Evolutionary conservation across 2,113 vertebrate species (phyloP).

Genomic region (Lepus europaeus): DNA sequence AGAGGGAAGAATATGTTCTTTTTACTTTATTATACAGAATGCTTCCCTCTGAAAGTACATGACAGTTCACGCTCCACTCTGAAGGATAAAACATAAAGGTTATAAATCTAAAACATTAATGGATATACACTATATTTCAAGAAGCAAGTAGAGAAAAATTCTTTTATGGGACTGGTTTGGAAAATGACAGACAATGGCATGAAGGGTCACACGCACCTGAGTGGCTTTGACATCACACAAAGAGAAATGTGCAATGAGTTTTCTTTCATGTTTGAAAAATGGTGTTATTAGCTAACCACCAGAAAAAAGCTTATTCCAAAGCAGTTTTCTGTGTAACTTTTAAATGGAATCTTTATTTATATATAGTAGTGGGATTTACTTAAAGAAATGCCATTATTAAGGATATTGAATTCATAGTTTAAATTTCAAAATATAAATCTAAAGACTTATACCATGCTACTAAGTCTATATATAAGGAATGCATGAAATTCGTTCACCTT

Average conservation of each 20-base stretch:
- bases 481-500: too few species aligned
- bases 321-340: not conserved
- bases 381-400: not conserved
- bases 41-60: not conserved
- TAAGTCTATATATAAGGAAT: too few species aligned
- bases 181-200: constrained; percentile 30
- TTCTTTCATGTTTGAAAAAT: constrained; percentile 38
- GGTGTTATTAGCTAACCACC: constrained; percentile 7
- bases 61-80: constrained; percentile 10
- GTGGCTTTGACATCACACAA: constrained; percentile 35
- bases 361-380: not conserved
- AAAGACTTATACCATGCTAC: too few species aligned
- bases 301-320: constrained; percentile 9
- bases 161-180: not conserved
- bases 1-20: not conserved
- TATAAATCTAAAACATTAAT: constrained; percentile 60
- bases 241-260: constrained; percentile 30
- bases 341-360: constrained; percentile 41
- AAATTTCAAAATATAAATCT: not conserved
- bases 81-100: not conserved
- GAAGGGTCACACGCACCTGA: not conserved
- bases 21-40: constrained; percentile 43
- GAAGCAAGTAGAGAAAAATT: constrained; percentile 14
- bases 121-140: not conserved
- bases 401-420: not conserved